Base-by-base conservation (phyloP, 2,113 vertebrate species). In the Pipra filicauda region DNA sequence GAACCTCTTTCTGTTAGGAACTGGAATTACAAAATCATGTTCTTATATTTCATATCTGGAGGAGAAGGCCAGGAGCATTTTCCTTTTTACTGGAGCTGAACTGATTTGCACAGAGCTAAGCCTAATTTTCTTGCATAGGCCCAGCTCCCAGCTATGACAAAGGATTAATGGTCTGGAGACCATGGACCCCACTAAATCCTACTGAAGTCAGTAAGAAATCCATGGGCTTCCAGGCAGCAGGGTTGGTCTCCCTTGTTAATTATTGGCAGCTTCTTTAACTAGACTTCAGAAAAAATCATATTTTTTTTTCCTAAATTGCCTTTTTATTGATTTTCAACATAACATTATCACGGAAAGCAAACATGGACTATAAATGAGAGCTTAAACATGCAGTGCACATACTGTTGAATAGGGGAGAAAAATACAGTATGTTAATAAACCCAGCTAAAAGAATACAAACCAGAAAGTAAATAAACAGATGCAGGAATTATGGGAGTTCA, bases 301-400 rank as follows among this genome's bases (percentile, higher is more conserved):
- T 44, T 83, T 85, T 61, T 48, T 51, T n/a, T 4, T 20, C 58
- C 46, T 72, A 72, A 77, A 85, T 76, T 46, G 54, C 51, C 58
- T 81, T 88, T 85, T 91, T 37, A 96, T 94, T 82, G 93, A 96
- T 96, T 96, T 96, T 83, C 44, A 64, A 66, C 85, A 57, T 35
- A 49, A 41, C 35, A 76, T 37, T 41, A 55, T 73, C 83, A 85
- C 67, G 72, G 85, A 84, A 92, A 94, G 75, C 65, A 92, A 74
- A 89, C 28, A 30, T 10, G 27, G 55, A 51, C 69, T 80, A 9
- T 62, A 58, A 90, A 91, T 78, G 83, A 86, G 85, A 78, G 22
- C 24, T 73, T 71, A 31, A 30, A 72, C 37, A 80, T 95, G 91
- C 93, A 55, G 35, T 8, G 18, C 83, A 88, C 81, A 75, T 3